Evolutionary conservation across 2,888 invertebrate species (phyloP), one percentile per base, ranked within the genome.

Genomic region (Pyrochroa serraticornis): DNA sequence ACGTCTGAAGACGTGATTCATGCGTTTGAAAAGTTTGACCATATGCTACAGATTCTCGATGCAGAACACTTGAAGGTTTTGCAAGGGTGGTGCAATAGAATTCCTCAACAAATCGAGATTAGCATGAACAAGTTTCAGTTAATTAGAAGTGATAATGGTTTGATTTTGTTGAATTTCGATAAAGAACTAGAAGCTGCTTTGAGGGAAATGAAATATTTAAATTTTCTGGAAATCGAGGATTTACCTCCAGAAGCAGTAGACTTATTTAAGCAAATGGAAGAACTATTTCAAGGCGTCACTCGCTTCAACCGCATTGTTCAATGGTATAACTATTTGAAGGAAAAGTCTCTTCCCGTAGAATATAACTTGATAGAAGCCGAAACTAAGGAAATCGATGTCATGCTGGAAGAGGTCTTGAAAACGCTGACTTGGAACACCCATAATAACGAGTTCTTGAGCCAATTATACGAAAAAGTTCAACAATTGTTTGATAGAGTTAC

Each of bases 291-390:
- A 12, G 74, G 71, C 13, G 72, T 75, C 7, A 71, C 77, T 36
- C 79, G 79, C 63, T 75, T 82, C 10, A 76, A 72, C 13, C 82
- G 87, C n/a, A 85, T 88, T n/a, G 83, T 87, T 3, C 82, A 87
- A 41, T 88, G 93, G 90, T 95, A 95, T 78, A 96, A 96, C 75
- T 87, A 88, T 62, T 86, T 95, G 38, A 84, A 89, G 44, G 84
- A 82, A 13, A 83, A 86, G n/a, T 87, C 91, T 22, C 86, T 89
- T 42, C 84, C 85, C 49, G 90, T 90, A 0, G 96, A 96, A 78
- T 88, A 86, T 58, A 85, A 87, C 12, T 83, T 96, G 34, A 87
- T 96, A 51, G 82, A 86, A 66, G 84, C 86, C 48, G 93, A 95
- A 77, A 83, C 96, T 59, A 81, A 83, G 1, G 82, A 83, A n/a